These are phyloP conservation scores for Drosophila subquinaria DNA, from an alignment of 2,888 invertebrate genomes.

Conservation along the genomic window DNA sequence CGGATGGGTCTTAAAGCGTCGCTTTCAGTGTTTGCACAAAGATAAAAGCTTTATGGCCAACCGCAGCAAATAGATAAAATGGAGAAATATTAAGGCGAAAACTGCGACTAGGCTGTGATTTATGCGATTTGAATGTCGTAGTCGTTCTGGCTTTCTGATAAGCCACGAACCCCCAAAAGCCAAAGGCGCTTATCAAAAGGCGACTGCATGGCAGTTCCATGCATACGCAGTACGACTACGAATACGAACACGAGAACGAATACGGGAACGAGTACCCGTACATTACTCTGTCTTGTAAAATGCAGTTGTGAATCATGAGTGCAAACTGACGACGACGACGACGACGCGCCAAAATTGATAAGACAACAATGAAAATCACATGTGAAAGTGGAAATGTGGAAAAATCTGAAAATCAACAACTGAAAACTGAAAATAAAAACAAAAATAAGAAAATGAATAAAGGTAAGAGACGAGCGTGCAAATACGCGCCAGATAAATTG, in stretches of 20 bases:
- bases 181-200: constrained; percentile 48
- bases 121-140: constrained; percentile 74
- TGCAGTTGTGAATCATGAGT: constrained; percentile 72
- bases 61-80: constrained; percentile 75
- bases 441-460: constrained; percentile 25
- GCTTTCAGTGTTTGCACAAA: constrained; percentile 74
- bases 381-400: constrained; percentile 58
- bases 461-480: constrained; percentile 58
- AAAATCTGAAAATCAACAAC: constrained; percentile 34
- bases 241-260: too few species aligned
- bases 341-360: constrained; percentile 64
- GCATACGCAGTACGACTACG: too few species aligned
- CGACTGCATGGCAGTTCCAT: constrained; percentile 50
- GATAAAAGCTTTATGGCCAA: constrained; percentile 76
- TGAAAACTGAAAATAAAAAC: constrained; percentile 14
- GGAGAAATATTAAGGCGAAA: constrained; percentile 66
- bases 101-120: constrained; percentile 77
- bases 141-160: constrained; percentile 60
- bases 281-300: constrained; percentile 24
- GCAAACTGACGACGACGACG: constrained; percentile 5
- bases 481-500: constrained; percentile 75
- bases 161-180: constrained; percentile 67
- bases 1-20: constrained; percentile 71
- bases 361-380: constrained; percentile 69
- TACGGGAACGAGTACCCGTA: too few species aligned